Conservation (phyloP, 1,140 invertebrate species). For the Drosophila ohnishii region DNA sequence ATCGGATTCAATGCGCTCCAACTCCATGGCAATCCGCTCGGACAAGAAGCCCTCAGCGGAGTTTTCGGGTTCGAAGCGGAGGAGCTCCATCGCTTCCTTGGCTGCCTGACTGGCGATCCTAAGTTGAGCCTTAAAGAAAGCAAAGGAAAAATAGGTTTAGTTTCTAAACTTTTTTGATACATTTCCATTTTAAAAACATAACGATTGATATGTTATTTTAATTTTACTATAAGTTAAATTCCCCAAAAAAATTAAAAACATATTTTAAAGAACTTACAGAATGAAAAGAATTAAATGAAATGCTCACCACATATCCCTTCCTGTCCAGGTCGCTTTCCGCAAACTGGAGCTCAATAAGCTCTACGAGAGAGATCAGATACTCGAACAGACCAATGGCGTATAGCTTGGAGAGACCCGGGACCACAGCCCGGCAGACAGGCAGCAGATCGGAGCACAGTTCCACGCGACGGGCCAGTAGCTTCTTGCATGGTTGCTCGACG, state of each 20-base stretch:
- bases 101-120: conserved; percentile 84
- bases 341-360: conserved; percentile 84
- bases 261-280: too few species aligned
- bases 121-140: conserved; percentile 78
- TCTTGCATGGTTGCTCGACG: conserved; percentile 82
- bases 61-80: conserved; percentile 88
- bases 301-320: conserved; percentile 60
- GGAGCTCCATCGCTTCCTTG: conserved; percentile 86
- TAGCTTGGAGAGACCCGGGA: conserved; percentile 89
- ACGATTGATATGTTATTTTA: too few species aligned
- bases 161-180: too few species aligned
- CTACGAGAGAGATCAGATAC: conserved; percentile 87
- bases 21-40: conserved; percentile 68
- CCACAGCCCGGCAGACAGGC: conserved; percentile 86
- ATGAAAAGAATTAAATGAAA: not conserved
- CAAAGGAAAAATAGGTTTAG: not conserved
- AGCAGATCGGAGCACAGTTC: conserved; percentile 87
- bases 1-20: conserved; percentile 72
- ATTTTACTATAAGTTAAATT: too few species aligned
- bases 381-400: conserved; percentile 90
- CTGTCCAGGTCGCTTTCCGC: conserved; percentile 59
- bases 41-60: conserved; percentile 89
- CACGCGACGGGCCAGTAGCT: conserved; percentile 84
- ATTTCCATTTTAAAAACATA: too few species aligned
- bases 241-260: too few species aligned